phyloP scores from a whole-genome alignment of 2,113 vertebrate species.

The Hyla sarda region DNA sequence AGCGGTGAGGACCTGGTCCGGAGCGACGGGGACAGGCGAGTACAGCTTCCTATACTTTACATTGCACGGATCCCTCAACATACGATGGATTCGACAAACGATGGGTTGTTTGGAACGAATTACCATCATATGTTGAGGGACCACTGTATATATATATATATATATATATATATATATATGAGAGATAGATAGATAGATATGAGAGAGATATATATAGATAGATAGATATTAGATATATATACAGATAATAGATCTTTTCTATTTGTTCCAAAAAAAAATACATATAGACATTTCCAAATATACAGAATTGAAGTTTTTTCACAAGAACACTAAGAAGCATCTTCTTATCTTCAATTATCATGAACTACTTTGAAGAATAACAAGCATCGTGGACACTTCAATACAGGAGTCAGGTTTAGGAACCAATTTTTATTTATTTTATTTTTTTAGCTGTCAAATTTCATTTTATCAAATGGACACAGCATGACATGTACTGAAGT shows the following conservation, averaged over 20 bases:
- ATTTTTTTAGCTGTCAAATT: constrained; percentile 37
- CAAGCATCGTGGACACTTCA: constrained; percentile 12
- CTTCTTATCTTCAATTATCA: neutral
- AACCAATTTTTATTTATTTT: no score
- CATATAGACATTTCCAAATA: neutral
- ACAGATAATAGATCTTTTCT: neutral
- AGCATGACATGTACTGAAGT: constrained; percentile 24
- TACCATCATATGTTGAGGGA: no score
- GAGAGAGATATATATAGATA: neutral
- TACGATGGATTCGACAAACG: no score
- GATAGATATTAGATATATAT: neutral
- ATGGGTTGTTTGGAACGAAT: no score
- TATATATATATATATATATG: neutral
- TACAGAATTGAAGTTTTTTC: neutral
- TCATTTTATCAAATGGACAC: neutral
- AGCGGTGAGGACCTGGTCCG: no score
- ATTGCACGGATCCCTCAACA: no score
- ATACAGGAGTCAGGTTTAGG: constrained; percentile 1
- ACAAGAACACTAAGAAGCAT: neutral
- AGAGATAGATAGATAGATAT: no score
- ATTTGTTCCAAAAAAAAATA: neutral
- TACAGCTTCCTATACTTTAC: no score
- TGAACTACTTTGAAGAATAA: neutral
- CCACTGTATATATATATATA: no score
- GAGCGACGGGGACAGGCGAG: no score